Base-by-base conservation (phyloP, 64 coral and sea anemone species). In the Cladopsammia gracilis region DNA sequence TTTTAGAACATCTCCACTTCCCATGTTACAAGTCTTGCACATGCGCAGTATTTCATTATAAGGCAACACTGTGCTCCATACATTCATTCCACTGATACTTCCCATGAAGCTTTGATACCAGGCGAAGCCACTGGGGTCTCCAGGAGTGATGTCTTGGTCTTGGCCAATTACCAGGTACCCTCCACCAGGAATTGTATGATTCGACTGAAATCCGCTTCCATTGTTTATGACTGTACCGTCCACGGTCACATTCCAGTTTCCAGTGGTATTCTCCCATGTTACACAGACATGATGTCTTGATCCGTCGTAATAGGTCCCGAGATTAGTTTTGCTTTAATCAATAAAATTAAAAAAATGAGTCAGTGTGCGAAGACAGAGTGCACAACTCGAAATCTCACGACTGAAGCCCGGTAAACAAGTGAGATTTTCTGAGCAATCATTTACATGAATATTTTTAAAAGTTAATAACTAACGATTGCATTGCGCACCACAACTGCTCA, bases 31-130 rank as follows among this genome's bases (percentile, higher is more conserved):
- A 16, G 18, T 19, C 16, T 44, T 73, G 67, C 14, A 67, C 85
- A 87, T 87, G 50, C 64, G 64, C 42, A 19, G 22, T 71, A 73
- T 87, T 43, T 71, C 85, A 1, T 72, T 14, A 20, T 73, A 15
- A 15, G 43, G 2, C 9, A 87, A 50, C 16, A 87, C 85, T 57
- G 12, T 18, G 19, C 49, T 69, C 85, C 85, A 87, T 8, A 87
- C 49, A 13, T 87, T 72, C 2, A 87, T 20, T 16, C 68, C 68
- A 19, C 59, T 56, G 59, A 87, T 49, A 8, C 14, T 42, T 44
- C 85, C 85, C 16, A 25, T 20, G 16, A 87, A 87, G 51, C 59
- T 49, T 34, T 87, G 25, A 44, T 1, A 0, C 24, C 4, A 0
- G 4, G 48, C 0, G 49, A 71, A 87, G 4, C 19, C 45, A 43